Evolutionary conservation across 2,888 invertebrate genomes (phyloP).

Genomic region (Ypsolopha sequella): DNA sequence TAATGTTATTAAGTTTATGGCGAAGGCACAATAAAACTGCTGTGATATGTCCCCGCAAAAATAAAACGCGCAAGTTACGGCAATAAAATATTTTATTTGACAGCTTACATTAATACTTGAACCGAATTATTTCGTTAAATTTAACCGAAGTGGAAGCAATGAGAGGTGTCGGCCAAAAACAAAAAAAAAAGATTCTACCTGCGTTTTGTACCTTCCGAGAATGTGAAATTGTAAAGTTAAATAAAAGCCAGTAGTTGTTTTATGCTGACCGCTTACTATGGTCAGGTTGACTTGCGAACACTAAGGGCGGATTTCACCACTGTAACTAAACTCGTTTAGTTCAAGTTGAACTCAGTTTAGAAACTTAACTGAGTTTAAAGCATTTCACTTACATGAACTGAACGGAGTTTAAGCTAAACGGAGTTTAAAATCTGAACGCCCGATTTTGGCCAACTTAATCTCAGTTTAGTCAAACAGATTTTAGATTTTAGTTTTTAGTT

Average conservation of each 20-base stretch:
- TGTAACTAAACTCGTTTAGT: too few species aligned
- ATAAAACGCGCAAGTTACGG: not conserved
- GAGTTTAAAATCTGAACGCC: too few species aligned
- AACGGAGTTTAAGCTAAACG: too few species aligned
- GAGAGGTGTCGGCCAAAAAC: slow-evolving; percentile 10
- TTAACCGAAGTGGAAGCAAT: not conserved
- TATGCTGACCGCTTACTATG: not conserved
- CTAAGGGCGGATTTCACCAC: too few species aligned
- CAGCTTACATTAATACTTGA: slow-evolving; percentile 1
- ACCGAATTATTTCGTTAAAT: slow-evolving; percentile 1
- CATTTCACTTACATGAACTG: too few species aligned
- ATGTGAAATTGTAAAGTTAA: slow-evolving; percentile 57
- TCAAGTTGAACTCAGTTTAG: too few species aligned
- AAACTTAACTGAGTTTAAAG: too few species aligned
- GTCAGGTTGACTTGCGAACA: not conserved
- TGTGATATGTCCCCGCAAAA: not conserved
- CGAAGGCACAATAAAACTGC: not conserved
- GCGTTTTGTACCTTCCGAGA: slow-evolving; percentile 45
- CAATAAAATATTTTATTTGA: slow-evolving; percentile 1
- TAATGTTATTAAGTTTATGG: not conserved
- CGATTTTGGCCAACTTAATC: too few species aligned
- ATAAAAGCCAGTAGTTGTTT: slow-evolving; percentile 31
- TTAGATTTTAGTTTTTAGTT: too few species aligned
- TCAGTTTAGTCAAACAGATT: too few species aligned
- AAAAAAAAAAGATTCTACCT: slow-evolving; percentile 48